A percentile compares a stretch with the other conserved stretches of the same genome.
phyloP scores from a whole-genome alignment of 2,113 vertebrate genomes.

The Condylura cristata region DNA sequence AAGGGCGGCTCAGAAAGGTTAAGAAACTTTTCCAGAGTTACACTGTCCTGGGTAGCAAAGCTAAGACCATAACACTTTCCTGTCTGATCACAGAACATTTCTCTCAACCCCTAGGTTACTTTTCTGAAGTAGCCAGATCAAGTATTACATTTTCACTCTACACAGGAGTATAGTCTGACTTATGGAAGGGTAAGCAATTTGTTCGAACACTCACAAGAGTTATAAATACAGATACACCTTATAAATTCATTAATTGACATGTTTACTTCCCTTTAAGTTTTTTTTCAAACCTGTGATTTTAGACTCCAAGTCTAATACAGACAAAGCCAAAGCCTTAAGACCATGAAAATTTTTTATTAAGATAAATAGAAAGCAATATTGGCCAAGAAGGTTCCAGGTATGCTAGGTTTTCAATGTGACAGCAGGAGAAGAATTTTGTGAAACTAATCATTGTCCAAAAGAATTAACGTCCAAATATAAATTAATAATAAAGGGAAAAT shows the following conservation, averaged over 20 bases:
- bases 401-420: not conserved
- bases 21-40: not conserved
- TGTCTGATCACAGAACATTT: not conserved
- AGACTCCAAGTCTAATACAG: not conserved
- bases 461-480: slow-evolving; percentile 43
- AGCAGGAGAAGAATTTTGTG: slow-evolving; percentile 21
- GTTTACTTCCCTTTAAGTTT: not conserved
- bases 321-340: not conserved
- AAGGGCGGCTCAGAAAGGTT: not conserved
- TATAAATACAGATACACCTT: not conserved
- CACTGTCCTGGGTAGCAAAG: not conserved
- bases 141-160: not conserved
- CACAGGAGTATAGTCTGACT: not conserved
- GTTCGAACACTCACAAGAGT: not conserved
- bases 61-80: not conserved
- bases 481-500: slow-evolving; percentile 35
- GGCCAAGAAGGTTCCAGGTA: not conserved
- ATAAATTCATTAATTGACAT: not conserved
- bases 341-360: not conserved
- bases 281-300: not conserved
- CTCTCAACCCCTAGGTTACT: not conserved
- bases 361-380: not conserved
- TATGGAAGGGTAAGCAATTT: not conserved
- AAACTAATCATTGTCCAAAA: slow-evolving; percentile 34
- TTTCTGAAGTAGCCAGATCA: not conserved